Conservation (phyloP, 2,113 vertebrate genomes). For the Genyomyrus donnyi region DNA sequence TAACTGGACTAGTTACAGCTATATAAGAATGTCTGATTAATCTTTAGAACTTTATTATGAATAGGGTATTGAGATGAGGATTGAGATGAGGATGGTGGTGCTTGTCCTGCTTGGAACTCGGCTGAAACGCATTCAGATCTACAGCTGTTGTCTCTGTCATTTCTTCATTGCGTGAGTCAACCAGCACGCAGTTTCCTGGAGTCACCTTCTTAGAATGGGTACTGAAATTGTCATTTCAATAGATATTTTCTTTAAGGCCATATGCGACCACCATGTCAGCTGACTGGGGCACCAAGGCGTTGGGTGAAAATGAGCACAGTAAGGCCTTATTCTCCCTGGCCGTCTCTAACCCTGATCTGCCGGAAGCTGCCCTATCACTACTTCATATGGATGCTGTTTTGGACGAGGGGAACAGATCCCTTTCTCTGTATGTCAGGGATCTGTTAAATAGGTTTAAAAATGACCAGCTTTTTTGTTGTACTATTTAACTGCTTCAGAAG, state of each 20-base stretch:
- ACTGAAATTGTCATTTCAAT: background rate
- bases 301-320: background rate
- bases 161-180: background rate
- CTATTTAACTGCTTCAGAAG: background rate
- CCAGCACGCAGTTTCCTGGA: background rate
- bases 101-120: background rate
- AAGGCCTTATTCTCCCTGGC: background rate
- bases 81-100: background rate
- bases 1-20: background rate
- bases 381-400: background rate
- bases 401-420: background rate
- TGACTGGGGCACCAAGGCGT: background rate
- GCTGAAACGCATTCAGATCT: background rate
- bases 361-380: background rate
- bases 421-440: background rate
- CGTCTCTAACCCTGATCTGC: background rate
- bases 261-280: background rate
- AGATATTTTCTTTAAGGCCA: background rate
- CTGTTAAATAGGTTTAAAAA: background rate
- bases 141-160: background rate
- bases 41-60: background rate
- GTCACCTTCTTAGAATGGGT: background rate
- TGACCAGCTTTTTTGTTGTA: background rate
- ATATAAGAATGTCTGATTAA: background rate
- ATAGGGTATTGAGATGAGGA: too few relatives aligned